Evolutionary conservation across 2,797 vertebrate genomes (phyloP).

Genomic region (Enteromius viviparus): DNA sequence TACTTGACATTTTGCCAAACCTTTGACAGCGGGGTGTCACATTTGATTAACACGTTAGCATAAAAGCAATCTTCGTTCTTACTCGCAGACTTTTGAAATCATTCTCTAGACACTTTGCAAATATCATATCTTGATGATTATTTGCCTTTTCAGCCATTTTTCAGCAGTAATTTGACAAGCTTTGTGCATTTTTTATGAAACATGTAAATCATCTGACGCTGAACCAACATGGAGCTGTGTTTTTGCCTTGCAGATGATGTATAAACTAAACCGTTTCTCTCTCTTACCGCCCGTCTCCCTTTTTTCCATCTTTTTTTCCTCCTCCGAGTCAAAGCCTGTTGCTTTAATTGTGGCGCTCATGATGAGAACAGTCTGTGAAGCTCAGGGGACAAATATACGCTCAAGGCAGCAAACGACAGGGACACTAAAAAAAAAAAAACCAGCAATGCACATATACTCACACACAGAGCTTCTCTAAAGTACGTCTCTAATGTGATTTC

Average conservation of each 20-base stretch:
- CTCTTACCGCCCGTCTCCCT: slow-evolving; percentile 15
- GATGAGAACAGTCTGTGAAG: slow-evolving; percentile 34
- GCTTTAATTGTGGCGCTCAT: slow-evolving; percentile 39
- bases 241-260: slow-evolving; percentile 34
- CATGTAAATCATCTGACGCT: slow-evolving; percentile 20
- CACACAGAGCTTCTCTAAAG: slow-evolving; percentile 28
- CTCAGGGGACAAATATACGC: slow-evolving; percentile 42
- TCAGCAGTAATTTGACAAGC: slow-evolving; percentile 22
- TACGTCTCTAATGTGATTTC: slow-evolving; percentile 53
- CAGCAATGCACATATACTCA: not conserved
- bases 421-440: slow-evolving; percentile 26
- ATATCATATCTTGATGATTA: slow-evolving; percentile 14
- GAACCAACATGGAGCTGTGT: slow-evolving; percentile 6
- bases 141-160: slow-evolving; percentile 12
- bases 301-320: not conserved
- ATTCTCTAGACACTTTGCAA: slow-evolving; percentile 31
- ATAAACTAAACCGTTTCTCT: slow-evolving; percentile 21
- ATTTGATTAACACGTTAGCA: slow-evolving; percentile 15
- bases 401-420: slow-evolving; percentile 31
- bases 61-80: slow-evolving; percentile 2
- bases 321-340: not conserved
- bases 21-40: slow-evolving; percentile 17
- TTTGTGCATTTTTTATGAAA: slow-evolving; percentile 39
- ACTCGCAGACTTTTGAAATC: slow-evolving; percentile 20
- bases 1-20: not conserved